Base-by-base conservation (phyloP, 2,797 vertebrate species). In the Melanotaenia trifasciata region DNA sequence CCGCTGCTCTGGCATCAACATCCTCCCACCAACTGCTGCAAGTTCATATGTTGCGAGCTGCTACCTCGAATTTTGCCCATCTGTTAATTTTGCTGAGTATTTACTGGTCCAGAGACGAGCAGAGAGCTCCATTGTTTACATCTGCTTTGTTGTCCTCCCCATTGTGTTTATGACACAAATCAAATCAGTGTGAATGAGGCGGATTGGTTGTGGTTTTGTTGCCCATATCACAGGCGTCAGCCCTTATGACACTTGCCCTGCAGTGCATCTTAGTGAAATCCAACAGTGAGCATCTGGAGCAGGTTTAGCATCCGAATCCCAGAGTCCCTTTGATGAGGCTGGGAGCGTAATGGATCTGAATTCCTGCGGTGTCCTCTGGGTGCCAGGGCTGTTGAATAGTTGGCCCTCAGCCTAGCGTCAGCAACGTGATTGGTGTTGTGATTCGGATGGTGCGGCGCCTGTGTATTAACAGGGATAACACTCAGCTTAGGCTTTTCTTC, bases 271-370 rank as follows among this genome's bases (percentile, higher is more conserved):
- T 69, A 82, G 86, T 87, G 89, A 86, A 85, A 89, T 80, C 88
- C 89, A 89, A 79, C 89, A 81, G 88, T 26, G 86, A 91, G 87
- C 92, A 92, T 93, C 92, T 91, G 92, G 90, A 88, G 88, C 85
- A 58, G 81, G 83, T 92, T 92, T 88, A 79, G 84, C 82, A 76
- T 75, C 84, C 61, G 40, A 64, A 71, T 92, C 89, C 89, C 88
- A 58, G 64, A 87, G 86, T 90, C 88, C 82, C 92, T 90, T 87
- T 91, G 91, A 93, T 90, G 90, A 86, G 83, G 86, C 84, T 69
- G 81, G 76, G 76, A 82, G 87, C 79, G 76, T 85, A 91, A 92
- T 88, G 83, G 87, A 90, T 86, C 74, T 80, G 85, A 84, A 86
- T 90, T 91, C 84, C 90, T 81, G 83, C 51, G 12, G 80, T 14